Conservation (phyloP, 2,113 vertebrate genomes). For the Peromyscus maniculatus region DNA sequence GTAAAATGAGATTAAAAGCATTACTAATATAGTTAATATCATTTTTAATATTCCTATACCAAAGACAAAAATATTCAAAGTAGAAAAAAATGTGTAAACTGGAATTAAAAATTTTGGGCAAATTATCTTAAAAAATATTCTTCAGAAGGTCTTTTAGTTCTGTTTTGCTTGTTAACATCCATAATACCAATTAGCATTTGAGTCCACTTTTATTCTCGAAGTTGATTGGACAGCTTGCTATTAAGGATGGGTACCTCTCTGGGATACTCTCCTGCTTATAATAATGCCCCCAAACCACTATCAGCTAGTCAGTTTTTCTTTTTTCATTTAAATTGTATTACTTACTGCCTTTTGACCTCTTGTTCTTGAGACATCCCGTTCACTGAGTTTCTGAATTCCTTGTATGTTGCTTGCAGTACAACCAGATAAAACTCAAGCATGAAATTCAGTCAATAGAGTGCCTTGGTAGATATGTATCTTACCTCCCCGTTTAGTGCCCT, state of each 20-base stretch:
- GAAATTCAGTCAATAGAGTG: slow-evolving; percentile 28
- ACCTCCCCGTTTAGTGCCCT: neutral
- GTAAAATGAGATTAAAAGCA: slow-evolving; percentile 87
- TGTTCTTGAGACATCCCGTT: slow-evolving; percentile 45
- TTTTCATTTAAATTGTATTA: slow-evolving; percentile 79
- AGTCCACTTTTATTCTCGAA: slow-evolving; percentile 75
- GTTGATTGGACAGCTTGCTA: slow-evolving; percentile 77
- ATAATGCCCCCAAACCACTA: slow-evolving; percentile 78
- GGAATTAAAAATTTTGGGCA: slow-evolving; percentile 67
- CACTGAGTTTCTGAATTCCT: slow-evolving; percentile 63
- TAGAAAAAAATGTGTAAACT: slow-evolving; percentile 66
- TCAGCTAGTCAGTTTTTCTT: slow-evolving; percentile 81
- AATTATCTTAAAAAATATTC: slow-evolving; percentile 42
- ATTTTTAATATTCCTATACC: slow-evolving; percentile 81
- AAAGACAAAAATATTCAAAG: slow-evolving; percentile 77
- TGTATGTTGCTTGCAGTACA: slow-evolving; percentile 52
- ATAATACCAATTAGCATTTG: slow-evolving; percentile 81
- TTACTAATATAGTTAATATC: slow-evolving; percentile 85
- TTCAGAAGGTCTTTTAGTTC: slow-evolving; percentile 51
- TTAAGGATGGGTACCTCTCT: slow-evolving; percentile 67
- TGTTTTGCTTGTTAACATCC: slow-evolving; percentile 76
- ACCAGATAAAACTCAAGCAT: slow-evolving; percentile 28
- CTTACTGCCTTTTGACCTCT: slow-evolving; percentile 69
- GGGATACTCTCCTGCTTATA: slow-evolving; percentile 70
- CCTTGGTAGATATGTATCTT: slow-evolving; percentile 12